These are phyloP conservation scores for Chelon auratus DNA, from an alignment of 2,797 vertebrate genomes.

Conservation along the genomic window DNA sequence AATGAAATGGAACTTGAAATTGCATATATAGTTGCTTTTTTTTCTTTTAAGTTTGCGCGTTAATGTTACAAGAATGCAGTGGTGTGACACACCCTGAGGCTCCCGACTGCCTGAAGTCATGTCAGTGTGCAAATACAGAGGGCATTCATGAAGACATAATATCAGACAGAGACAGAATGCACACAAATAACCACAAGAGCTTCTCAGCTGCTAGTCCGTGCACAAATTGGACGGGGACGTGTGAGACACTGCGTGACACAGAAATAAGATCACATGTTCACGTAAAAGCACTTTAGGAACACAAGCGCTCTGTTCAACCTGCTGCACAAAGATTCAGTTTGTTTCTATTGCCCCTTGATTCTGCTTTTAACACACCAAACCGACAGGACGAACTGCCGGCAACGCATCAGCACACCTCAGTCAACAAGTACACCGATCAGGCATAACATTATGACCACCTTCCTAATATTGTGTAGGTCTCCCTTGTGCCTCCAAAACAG, in stretches of 20 bases:
- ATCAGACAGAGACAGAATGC: slow-evolving; percentile 17
- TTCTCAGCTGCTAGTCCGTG: slow-evolving; percentile 24
- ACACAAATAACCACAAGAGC: slow-evolving; percentile 40
- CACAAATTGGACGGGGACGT: slow-evolving; percentile 9
- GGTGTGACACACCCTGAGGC: slow-evolving; percentile 56
- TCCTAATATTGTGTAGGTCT: no score
- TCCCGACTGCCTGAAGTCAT: slow-evolving; percentile 19
- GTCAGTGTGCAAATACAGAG: slow-evolving; percentile 16
- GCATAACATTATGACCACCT: no score
- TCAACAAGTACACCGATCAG: no score
- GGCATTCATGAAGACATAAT: slow-evolving; percentile 26
- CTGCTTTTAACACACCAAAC: no score
- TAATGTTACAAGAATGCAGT: slow-evolving; percentile 60
- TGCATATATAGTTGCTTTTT: slow-evolving; percentile 8
- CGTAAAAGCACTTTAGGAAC: slow-evolving; percentile 6
- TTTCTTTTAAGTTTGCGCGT: slow-evolving; percentile 27
- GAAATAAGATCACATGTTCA: slow-evolving; percentile 10
- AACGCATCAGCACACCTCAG: no score
- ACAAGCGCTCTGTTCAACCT: neutral
- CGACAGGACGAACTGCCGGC: no score
- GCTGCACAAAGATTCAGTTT: neutral
- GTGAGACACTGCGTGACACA: slow-evolving; percentile 2
- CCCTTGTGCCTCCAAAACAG: no score
- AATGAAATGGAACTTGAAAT: slow-evolving; percentile 16
- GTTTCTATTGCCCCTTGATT: neutral